Conservation (phyloP, 2,888 invertebrate species). For the Choristoneura rosaceana region DNA sequence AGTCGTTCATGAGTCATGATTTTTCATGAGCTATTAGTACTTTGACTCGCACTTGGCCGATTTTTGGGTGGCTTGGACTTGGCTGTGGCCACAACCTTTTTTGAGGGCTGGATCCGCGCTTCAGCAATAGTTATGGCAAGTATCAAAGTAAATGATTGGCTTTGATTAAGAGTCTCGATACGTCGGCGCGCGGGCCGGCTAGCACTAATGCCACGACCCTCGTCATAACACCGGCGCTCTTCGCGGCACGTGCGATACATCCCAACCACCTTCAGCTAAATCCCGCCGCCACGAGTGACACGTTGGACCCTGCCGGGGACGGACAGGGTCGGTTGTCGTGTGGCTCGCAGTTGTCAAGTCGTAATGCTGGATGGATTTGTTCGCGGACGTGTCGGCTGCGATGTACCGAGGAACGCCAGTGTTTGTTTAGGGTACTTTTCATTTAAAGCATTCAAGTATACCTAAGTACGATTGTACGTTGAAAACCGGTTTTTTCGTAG, state of each 20-base stretch:
- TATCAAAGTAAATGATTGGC: neutral
- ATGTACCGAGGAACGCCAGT: neutral
- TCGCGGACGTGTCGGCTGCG: neutral
- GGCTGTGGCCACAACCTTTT: too few relatives aligned
- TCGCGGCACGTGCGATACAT: neutral
- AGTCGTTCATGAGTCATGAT: too few relatives aligned
- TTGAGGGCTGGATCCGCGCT: too few relatives aligned
- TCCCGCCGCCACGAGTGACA: neutral
- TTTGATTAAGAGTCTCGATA: neutral
- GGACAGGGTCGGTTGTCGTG: neutral
- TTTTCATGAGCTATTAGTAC: too few relatives aligned
- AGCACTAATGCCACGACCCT: neutral
- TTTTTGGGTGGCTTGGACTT: too few relatives aligned
- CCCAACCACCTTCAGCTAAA: neutral
- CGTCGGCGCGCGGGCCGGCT: neutral
- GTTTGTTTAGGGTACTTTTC: neutral
- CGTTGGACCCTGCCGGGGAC: neutral
- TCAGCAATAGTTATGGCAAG: neutral
- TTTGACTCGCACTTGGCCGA: too few relatives aligned
- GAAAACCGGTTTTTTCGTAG: too few relatives aligned
- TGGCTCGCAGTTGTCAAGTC: neutral
- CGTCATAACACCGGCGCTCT: neutral
- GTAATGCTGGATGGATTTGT: slow-evolving; percentile 4
- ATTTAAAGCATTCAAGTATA: neutral
- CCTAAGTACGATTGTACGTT: too few relatives aligned